Percentiles rank a stretch among this genome's conserved stretches.
These are phyloP conservation scores for Ctenodactylus gundi DNA, from an alignment of 2,113 vertebrate species.

Conservation along the genomic window DNA sequence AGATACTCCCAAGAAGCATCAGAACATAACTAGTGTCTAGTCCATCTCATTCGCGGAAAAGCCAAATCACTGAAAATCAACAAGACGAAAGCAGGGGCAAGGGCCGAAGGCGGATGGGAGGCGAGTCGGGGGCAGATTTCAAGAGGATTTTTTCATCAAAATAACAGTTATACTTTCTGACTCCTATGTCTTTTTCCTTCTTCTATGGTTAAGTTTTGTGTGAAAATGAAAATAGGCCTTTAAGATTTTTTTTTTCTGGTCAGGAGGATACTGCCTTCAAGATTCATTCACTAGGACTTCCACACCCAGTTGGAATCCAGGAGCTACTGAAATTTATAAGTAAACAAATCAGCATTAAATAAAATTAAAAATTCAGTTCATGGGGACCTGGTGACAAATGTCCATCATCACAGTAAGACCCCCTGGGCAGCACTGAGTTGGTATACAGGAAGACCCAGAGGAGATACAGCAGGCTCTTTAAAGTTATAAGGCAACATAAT, in stretches of 20 bases:
- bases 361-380: background rate
- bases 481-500: background rate
- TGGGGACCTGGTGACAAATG: background rate
- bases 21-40: background rate
- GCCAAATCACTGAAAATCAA: constrained; percentile 2
- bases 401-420: background rate
- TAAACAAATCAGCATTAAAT: background rate
- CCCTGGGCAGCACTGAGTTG: background rate
- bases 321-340: background rate
- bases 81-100: constrained; percentile 15
- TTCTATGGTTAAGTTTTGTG: background rate
- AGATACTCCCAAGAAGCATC: background rate
- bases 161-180: background rate
- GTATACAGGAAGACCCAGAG: background rate
- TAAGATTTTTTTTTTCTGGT: background rate
- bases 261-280: background rate
- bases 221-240: background rate
- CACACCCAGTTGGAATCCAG: background rate
- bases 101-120: background rate
- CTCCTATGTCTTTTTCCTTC: background rate
- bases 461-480: background rate
- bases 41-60: constrained; percentile 6
- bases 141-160: background rate
- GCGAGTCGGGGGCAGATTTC: background rate
- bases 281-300: background rate